Conservation (phyloP, 2,797 vertebrate genomes). For the Phyllotis vaccarum region DNA sequence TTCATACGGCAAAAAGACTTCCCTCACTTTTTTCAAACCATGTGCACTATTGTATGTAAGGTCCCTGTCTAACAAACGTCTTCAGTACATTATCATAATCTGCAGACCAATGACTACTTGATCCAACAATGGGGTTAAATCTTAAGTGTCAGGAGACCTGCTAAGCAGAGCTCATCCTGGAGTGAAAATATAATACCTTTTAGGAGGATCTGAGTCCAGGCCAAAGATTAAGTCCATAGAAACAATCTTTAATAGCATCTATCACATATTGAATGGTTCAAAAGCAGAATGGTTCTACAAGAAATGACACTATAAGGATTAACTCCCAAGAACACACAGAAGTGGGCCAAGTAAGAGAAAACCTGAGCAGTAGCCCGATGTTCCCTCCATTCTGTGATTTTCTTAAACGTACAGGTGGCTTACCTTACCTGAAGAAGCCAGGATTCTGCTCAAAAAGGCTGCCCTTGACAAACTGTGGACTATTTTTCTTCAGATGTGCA, state of each 20-base stretch:
- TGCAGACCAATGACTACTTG: neutral
- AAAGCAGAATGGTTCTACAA: slow-evolving; percentile 12
- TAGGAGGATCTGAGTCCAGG: neutral
- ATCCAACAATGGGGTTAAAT: slow-evolving; percentile 4
- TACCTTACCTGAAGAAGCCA: slow-evolving; percentile 49
- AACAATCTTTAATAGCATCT: neutral
- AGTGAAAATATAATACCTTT: slow-evolving; percentile 56
- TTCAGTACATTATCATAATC: neutral
- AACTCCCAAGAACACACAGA: neutral
- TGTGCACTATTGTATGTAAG: neutral
- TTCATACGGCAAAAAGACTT: neutral
- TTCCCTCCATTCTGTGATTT: slow-evolving; percentile 11
- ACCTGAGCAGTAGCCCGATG: neutral
- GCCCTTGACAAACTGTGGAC: neutral
- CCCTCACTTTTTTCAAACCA: neutral
- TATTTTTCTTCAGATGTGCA: slow-evolving; percentile 52
- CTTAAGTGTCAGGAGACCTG: neutral
- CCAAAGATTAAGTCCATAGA: slow-evolving; percentile 19
- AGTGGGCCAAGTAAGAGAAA: slow-evolving; percentile 16
- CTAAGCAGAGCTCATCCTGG: neutral
- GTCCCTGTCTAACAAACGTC: neutral
- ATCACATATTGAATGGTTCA: neutral
- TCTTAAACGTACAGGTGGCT: slow-evolving; percentile 25
- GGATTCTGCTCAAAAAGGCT: neutral
- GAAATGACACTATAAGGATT: slow-evolving; percentile 5